Evolutionary conservation across 2,113 vertebrate genomes (phyloP).

Genomic region (Castor canadensis): DNA sequence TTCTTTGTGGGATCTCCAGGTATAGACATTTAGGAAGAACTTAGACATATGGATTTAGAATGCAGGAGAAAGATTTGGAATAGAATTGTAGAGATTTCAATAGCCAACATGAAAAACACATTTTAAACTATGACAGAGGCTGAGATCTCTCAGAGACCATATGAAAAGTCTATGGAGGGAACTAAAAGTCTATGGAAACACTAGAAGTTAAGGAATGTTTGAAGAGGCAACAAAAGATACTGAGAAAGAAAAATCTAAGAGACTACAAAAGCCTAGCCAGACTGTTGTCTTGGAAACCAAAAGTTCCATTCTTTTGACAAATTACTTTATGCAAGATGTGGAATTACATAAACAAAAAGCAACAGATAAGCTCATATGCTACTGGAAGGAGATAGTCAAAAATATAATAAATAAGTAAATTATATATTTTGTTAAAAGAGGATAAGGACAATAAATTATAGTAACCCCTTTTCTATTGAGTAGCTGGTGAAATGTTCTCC

Average conservation of each 20-base stretch:
- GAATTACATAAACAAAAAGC: background rate
- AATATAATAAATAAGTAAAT: background rate
- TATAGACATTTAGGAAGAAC: background rate
- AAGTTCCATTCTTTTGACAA: background rate
- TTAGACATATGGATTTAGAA: background rate
- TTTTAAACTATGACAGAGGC: background rate
- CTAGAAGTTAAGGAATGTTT: background rate
- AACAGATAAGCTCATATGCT: background rate
- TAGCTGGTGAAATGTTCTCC: too few relatives aligned
- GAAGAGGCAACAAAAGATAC: background rate
- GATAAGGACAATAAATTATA: background rate
- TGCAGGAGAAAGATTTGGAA: background rate
- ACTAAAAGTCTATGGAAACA: background rate
- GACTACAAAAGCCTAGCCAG: background rate
- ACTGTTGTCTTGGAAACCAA: conserved; percentile 7
- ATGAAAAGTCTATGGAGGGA: background rate
- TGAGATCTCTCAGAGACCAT: background rate
- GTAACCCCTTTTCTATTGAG: too few relatives aligned
- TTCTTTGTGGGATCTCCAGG: background rate
- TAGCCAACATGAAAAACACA: background rate
- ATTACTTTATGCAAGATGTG: background rate
- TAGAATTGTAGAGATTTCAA: background rate
- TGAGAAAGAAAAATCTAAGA: background rate
- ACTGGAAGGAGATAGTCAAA: background rate
- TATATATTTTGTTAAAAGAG: conserved; percentile 2